Percentiles rank a stretch among this genome's conserved stretches.
phyloP scores from a whole-genome alignment of 1,140 invertebrate species.

The Zaprionus ghesquierei region DNA sequence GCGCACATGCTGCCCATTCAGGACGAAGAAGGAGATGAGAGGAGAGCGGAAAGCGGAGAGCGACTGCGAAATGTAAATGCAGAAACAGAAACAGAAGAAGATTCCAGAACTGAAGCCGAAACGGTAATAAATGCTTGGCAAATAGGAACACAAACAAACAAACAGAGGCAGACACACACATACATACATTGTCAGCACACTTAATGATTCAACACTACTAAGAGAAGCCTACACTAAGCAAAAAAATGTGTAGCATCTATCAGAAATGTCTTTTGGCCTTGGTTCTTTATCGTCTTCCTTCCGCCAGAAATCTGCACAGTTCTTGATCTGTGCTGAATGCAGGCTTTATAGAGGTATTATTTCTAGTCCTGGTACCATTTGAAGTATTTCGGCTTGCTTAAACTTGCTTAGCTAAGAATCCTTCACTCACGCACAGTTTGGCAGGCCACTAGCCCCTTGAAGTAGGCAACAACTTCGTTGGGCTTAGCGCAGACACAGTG shows the following conservation, averaged over 20 bases:
- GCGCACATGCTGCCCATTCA: constrained; percentile 68
- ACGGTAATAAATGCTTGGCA: constrained; percentile 46
- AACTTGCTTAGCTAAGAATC: too few species aligned
- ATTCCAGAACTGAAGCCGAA: constrained; percentile 16
- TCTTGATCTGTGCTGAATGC: too few species aligned
- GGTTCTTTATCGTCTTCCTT: too few species aligned
- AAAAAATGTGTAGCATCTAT: too few species aligned
- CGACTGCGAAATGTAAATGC: constrained; percentile 6
- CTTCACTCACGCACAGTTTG: constrained; percentile 9
- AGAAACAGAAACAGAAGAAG: constrained; percentile 11
- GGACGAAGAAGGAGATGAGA: background rate
- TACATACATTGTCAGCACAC: background rate
- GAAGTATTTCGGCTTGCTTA: too few species aligned
- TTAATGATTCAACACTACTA: too few species aligned
- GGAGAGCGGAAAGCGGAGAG: too few species aligned
- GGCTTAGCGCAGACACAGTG: constrained; percentile 37
- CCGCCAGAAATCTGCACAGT: too few species aligned
- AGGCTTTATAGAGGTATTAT: too few species aligned
- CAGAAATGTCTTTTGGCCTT: too few species aligned
- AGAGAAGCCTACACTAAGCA: too few species aligned
- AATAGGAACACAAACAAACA: constrained; percentile 41
- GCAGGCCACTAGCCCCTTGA: constrained; percentile 40
- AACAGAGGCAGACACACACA: constrained; percentile 18
- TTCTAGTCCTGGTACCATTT: too few species aligned
- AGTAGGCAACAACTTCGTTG: constrained; percentile 42